Evolutionary conservation across 1,140 invertebrate species (phyloP), one percentile per base, ranked within the genome.

Genomic region (Bombus huntii): DNA sequence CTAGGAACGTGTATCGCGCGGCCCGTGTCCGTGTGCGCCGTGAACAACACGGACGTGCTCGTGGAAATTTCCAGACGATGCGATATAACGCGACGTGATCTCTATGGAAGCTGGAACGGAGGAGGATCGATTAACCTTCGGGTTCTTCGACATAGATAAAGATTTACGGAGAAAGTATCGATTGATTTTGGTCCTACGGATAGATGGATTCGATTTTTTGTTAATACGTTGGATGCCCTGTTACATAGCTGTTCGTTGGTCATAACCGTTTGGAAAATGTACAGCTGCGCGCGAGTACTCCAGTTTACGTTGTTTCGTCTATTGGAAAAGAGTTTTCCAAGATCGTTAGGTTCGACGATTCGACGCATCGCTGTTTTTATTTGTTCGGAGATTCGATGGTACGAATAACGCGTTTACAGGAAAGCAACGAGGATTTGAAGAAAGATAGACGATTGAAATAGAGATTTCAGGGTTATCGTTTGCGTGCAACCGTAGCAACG

Each of bases 31-130:
- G 53, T 18, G 22, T 25, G 34, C 6, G 65, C 12, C 10, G 13
- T 13, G 39, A 31, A 72, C n/a, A 65, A 72, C n/a, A 71, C 39
- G 39, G 39, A 47, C 80, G 53, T 44, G 44, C 31, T 75, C 44
- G 85, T 83, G 85, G 85, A 86, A 86, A 86, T 82, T 86, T 86
- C 85, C 85, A 77, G 15, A 2, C 72, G n/a, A 22, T 3, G 65
- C 22, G 68, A 9, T 10, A 39, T 28, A 9, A 47, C 9, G n/a
- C 9, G 44, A 47, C 9, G n/a, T 2, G 44, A 75, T 75, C 25
- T 75, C 25, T 42, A 12, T 37, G 25, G 31, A 71, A 71, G 37
- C 25, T 3, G 15, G 15, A 25, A 39, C 31, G 4, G 3, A 18
- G 12, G 28, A 25, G 53, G 18, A 25, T 59, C 37, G 37, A 66